These are phyloP conservation scores for Linurgus olivaceus DNA, from an alignment of 2,797 vertebrate genomes.

Conservation along the genomic window DNA sequence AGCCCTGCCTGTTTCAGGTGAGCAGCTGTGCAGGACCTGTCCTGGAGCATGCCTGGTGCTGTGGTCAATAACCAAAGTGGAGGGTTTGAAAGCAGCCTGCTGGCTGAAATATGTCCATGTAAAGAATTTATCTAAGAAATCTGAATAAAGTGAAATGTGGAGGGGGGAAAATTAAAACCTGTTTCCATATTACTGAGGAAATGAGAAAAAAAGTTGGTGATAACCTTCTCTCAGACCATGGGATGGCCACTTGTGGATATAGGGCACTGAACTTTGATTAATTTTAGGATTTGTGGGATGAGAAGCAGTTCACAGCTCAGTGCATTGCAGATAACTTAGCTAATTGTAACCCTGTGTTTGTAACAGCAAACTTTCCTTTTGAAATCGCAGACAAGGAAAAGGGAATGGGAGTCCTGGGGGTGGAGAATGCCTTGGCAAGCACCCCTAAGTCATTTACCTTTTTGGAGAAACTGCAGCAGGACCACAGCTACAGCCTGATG, in stretches of 20 bases:
- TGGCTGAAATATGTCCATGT: not conserved
- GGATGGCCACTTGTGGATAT: not conserved
- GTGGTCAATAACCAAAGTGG: fast-evolving
- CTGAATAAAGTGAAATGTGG: not conserved
- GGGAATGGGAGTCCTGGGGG: not conserved
- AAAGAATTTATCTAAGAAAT: not conserved
- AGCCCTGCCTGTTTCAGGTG: not conserved
- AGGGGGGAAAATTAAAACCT: not conserved
- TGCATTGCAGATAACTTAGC: not conserved
- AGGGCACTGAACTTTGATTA: not conserved
- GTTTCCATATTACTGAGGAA: not conserved
- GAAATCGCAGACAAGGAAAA: not conserved
- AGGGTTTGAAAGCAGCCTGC: not conserved
- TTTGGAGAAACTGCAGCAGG: not conserved
- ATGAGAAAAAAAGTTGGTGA: not conserved
- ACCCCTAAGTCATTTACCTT: not conserved
- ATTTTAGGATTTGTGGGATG: not conserved
- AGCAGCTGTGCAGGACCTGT: not conserved
- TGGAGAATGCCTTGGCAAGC: not conserved
- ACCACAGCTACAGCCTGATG: not conserved
- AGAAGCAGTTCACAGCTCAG: not conserved
- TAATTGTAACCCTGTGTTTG: not conserved
- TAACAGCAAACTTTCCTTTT: not conserved
- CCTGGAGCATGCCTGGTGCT: not conserved
- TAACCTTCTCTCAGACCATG: not conserved